These are phyloP conservation scores for Tipula lateralis DNA, from an alignment of 2,888 invertebrate genomes.

Conservation along the genomic window DNA sequence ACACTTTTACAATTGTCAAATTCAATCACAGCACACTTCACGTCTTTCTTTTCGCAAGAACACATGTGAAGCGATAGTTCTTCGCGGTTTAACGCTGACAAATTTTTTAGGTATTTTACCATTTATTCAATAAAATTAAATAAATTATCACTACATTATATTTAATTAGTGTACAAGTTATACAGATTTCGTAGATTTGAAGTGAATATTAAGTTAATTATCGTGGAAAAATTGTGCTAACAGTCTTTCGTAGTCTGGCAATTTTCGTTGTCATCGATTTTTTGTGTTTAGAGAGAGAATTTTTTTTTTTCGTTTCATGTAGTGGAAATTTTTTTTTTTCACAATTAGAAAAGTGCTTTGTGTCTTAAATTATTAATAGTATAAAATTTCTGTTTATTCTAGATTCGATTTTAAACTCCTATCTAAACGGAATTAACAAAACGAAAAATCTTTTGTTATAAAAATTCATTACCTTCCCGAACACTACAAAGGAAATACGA, in stretches of 20 bases:
- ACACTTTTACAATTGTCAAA: not conserved
- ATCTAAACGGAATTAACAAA: not conserved
- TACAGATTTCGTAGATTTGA: not conserved
- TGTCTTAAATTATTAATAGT: not conserved
- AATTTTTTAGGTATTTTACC: constrained; percentile 25
- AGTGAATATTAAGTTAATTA: not conserved
- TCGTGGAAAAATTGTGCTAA: not conserved
- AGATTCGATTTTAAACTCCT: not conserved
- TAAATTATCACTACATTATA: not conserved
- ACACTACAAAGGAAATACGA: not conserved
- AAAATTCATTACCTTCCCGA: not conserved
- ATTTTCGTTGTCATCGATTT: not conserved
- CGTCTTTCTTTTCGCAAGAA: constrained; percentile 26
- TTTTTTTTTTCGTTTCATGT: not conserved
- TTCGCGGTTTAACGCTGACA: constrained; percentile 24
- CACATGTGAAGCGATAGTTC: constrained; percentile 28
- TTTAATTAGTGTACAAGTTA: not conserved
- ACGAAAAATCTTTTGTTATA: not conserved
- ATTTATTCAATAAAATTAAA: not conserved
- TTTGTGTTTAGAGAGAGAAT: not conserved
- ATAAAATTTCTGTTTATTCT: not conserved
- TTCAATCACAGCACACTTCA: not conserved
- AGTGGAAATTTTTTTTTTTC: not conserved
- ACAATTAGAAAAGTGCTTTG: not conserved
- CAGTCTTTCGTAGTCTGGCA: not conserved